Conservation (phyloP, 2,113 vertebrate genomes). For the Tachycineta bicolor region DNA sequence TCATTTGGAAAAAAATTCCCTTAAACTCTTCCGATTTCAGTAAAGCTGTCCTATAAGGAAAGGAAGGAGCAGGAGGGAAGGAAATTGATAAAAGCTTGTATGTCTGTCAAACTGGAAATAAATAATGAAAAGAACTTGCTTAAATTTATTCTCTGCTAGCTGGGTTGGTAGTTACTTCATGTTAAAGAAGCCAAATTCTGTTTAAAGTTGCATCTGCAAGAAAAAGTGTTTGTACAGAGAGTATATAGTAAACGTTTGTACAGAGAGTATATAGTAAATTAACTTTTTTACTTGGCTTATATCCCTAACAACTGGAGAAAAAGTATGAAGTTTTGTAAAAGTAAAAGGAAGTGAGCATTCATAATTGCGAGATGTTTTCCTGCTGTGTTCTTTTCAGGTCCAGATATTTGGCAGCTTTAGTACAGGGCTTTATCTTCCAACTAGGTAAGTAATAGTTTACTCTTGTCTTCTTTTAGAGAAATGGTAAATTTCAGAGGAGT, state of each 20-base stretch:
- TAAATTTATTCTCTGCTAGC: background rate
- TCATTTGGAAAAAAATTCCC: background rate
- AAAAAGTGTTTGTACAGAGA: background rate
- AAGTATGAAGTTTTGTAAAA: background rate
- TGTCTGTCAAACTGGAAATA: background rate
- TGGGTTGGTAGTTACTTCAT: background rate
- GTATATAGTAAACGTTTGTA: background rate
- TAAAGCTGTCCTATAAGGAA: background rate
- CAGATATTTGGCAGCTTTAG: conserved; percentile 99
- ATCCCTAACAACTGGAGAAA: background rate
- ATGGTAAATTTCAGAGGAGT: background rate
- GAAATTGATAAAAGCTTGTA: background rate
- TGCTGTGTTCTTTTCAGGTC: conserved; percentile 74
- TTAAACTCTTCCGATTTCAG: background rate
- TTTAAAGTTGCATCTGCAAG: background rate
- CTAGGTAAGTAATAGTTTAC: conserved; percentile 81
- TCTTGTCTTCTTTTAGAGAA: background rate
- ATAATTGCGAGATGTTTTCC: background rate
- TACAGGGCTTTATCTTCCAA: conserved; percentile 96
- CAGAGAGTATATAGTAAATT: background rate
- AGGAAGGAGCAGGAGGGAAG: background rate
- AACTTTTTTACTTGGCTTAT: background rate
- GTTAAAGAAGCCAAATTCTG: background rate
- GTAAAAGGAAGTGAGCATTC: background rate
- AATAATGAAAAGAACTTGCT: background rate